phyloP scores from a whole-genome alignment of 1,140 invertebrate genomes.

The Eueides isabella region DNA sequence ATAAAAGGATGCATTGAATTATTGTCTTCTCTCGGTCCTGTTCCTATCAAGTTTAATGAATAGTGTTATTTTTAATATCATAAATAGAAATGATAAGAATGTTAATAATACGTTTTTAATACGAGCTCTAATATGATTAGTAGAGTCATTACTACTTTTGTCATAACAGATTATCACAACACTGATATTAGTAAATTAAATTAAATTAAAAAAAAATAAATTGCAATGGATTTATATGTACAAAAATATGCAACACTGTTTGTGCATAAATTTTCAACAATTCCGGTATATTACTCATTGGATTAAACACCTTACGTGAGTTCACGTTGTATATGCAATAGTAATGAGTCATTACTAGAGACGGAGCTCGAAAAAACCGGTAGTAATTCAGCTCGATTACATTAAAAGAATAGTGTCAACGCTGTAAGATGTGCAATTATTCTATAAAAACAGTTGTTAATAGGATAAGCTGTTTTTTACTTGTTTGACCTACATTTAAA shows the following conservation, averaged over 20 bases:
- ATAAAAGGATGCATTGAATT: no score
- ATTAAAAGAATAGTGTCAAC: slow-evolving; percentile 17
- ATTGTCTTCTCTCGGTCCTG: no score
- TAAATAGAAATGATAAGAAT: no score
- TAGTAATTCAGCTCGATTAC: slow-evolving; percentile 23
- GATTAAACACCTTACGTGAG: slow-evolving; percentile 8
- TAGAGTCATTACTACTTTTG: no score
- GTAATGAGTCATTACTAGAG: slow-evolving; percentile 33
- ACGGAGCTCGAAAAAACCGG: slow-evolving; percentile 32
- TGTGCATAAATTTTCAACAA: neutral
- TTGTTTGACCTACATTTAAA: neutral
- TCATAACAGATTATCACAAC: no score
- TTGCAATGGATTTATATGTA: neutral
- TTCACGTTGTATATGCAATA: slow-evolving; percentile 24
- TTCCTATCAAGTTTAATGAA: no score
- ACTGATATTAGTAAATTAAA: no score
- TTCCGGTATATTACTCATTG: slow-evolving; percentile 8
- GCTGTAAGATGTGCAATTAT: slow-evolving; percentile 1
- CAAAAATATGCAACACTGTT: neutral
- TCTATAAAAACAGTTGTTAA: neutral
- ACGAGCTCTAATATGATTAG: no score
- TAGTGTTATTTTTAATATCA: no score
- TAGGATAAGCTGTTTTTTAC: neutral
- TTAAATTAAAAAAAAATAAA: no score
- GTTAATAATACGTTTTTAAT: no score